Evolutionary conservation across 2,797 vertebrate genomes (phyloP).

Genomic region (Tapirus indicus): DNA sequence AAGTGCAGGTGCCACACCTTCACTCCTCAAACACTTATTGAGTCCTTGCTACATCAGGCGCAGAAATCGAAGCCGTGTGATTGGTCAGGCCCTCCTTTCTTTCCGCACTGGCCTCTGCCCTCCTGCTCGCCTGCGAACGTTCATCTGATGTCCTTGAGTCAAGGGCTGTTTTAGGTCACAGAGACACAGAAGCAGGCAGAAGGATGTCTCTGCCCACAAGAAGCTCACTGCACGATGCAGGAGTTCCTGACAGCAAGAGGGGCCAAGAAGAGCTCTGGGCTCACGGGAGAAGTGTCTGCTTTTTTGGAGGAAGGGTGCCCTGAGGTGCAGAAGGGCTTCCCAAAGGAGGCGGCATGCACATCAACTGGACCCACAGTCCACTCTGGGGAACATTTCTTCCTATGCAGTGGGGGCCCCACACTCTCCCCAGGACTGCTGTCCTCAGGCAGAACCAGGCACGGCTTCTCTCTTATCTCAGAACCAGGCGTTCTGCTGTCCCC

Average conservation of each 20-base stretch:
- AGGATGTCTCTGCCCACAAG: neutral
- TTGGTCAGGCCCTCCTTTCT: neutral
- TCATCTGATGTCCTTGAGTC: neutral
- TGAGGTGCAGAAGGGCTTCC: neutral
- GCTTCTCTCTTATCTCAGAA: neutral
- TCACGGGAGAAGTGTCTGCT: neutral
- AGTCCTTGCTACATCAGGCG: neutral
- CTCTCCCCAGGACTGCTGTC: neutral
- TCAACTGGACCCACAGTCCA: neutral
- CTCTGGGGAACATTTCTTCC: neutral
- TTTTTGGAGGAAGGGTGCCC: neutral
- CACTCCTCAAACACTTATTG: neutral
- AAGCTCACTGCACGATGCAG: neutral
- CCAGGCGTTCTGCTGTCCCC: neutral
- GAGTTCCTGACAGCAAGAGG: neutral
- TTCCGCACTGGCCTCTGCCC: neutral
- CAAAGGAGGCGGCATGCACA: neutral
- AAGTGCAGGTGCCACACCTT: neutral
- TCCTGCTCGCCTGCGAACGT: neutral
- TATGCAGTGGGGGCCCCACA: fast-evolving
- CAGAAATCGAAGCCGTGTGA: neutral
- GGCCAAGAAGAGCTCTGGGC: neutral
- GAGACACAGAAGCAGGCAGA: neutral
- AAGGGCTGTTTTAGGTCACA: neutral
- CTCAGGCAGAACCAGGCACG: neutral